Evolutionary conservation across 2,113 vertebrate species (phyloP), one percentile per base, ranked within the genome.

Genomic region (Colistium nudipinnis): DNA sequence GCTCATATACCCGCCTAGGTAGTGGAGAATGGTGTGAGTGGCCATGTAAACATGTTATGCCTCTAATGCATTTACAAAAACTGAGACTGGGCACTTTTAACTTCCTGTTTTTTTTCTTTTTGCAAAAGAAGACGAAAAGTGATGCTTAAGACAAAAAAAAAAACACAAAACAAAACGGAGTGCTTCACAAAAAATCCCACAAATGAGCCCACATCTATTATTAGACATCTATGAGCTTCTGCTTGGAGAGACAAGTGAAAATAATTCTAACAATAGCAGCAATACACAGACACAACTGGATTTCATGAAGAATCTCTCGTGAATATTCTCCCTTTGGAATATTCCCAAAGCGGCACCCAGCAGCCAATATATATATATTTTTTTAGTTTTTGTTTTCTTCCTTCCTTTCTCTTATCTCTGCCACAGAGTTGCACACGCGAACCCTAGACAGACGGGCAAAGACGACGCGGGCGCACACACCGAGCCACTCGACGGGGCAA

Each of bases 401-500:
- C 31, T 9, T 9, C 31, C 17, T 24, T 33, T 12, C 53, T 76
- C 82, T 79, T 84, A 82, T 89, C 83, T 74, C 41, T 54, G 69
- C 67, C 56, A 56, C 64, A 80, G 70, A 78, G 62, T 65, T 61
- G 19, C 64, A 79, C 67, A 71, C 25, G 22, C 67, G 57, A 33
- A 62, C 82, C 57, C 67, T 68, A 63, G 82, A 78, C 62, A 79
- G 45, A 81, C 48, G n/a, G n/a, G n/a, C n/a, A n/a, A n/a, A n/a
- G n/a, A 38, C 56, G 61, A 57, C 41, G 53, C 1, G 47, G 8
- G 72, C 60, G 48, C 82, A 79, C 81, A 68, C 44, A 55, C 62
- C 11, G 30, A 76, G 62, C 45, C 74, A 82, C 83, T 66, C 66
- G 68, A 62, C 35, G 35, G 80, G 79, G 88, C 83, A 85, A 86